Conservation (phyloP, 1,140 invertebrate species). For the Heliothis subflexa region DNA sequence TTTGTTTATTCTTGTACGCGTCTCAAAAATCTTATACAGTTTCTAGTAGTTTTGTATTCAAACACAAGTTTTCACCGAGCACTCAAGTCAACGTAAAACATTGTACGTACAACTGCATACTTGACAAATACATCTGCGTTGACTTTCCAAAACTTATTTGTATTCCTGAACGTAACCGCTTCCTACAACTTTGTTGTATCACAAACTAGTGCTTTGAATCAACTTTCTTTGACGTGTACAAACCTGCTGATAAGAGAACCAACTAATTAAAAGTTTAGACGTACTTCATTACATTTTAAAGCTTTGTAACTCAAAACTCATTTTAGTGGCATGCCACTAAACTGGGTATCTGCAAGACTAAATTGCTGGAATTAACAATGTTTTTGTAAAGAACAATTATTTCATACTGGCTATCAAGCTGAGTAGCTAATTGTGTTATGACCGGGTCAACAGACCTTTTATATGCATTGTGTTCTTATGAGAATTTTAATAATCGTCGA, state of each 20-base stretch:
- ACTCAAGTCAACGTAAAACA: conserved; percentile 17
- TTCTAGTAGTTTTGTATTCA: background rate
- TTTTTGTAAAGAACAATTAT: conserved; percentile 18
- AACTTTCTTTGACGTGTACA: conserved; percentile 38
- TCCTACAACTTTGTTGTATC: conserved; percentile 40
- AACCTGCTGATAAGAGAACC: conserved; percentile 7
- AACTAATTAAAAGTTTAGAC: conserved; percentile 41
- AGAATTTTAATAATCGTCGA: conserved; percentile 33
- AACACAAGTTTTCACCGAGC: background rate
- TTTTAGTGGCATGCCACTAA: conserved; percentile 6
- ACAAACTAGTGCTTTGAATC: conserved; percentile 35
- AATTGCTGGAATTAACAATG: background rate
- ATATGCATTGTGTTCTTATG: conserved; percentile 13
- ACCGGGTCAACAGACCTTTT: conserved; percentile 30
- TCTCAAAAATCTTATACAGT: background rate
- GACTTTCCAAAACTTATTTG: conserved; percentile 36
- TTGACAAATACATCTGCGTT: conserved; percentile 1
- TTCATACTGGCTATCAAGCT: conserved; percentile 1
- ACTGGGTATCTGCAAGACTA: conserved; percentile 1
- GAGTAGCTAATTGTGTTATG: conserved; percentile 23
- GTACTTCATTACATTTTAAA: conserved; percentile 36
- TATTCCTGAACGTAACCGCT: conserved; percentile 24
- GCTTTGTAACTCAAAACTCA: conserved; percentile 14
- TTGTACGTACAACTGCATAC: conserved; percentile 8
- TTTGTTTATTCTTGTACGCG: background rate